phyloP scores from a whole-genome alignment of 2,113 vertebrate species.

The Dicaeum eximium region DNA sequence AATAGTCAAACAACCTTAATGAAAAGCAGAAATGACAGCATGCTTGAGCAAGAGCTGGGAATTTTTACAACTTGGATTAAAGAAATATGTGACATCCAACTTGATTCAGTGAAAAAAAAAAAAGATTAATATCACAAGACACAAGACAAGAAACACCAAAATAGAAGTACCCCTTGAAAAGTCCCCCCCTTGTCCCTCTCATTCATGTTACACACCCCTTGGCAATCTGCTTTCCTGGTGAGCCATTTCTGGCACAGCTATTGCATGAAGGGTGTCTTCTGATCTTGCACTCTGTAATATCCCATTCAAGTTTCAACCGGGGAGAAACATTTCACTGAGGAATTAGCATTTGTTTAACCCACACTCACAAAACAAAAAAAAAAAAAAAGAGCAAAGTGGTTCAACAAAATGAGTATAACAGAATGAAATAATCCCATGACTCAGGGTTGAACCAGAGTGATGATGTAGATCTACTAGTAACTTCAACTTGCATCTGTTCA shows the following conservation, averaged over 20 bases:
- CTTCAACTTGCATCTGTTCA: constrained; percentile 31
- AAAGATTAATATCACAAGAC: background rate
- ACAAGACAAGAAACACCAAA: background rate
- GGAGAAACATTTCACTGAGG: background rate
- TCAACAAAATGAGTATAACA: background rate
- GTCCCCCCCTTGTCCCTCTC: background rate
- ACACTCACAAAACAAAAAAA: background rate
- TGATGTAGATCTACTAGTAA: constrained; percentile 22
- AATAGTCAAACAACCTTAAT: background rate
- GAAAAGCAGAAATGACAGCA: background rate
- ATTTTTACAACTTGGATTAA: background rate
- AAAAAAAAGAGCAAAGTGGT: background rate
- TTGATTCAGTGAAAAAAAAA: background rate
- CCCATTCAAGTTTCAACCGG: constrained; percentile 44
- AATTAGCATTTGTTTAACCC: constrained; percentile 14
- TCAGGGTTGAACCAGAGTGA: constrained; percentile 14
- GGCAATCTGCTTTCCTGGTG: background rate
- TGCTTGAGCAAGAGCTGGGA: background rate
- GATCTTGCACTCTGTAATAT: background rate
- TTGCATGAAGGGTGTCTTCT: background rate
- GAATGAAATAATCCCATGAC: constrained; percentile 35
- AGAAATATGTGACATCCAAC: background rate
- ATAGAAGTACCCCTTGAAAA: background rate
- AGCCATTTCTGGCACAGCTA: background rate
- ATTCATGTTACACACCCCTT: background rate